These are phyloP conservation scores for Drosophila picticornis DNA, from an alignment of 2,888 invertebrate species.

Conservation along the genomic window DNA sequence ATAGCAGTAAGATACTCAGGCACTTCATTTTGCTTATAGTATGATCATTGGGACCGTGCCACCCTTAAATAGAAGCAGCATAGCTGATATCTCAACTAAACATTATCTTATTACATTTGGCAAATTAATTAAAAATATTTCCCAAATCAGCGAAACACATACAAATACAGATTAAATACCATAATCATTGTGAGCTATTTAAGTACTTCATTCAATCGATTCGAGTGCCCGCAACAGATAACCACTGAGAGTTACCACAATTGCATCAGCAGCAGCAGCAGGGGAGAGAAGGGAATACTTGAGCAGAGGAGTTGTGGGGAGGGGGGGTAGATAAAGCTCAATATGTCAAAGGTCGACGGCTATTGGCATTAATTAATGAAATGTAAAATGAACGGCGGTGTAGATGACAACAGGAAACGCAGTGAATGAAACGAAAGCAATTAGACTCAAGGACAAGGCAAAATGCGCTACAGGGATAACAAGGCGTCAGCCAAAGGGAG, in stretches of 20 bases:
- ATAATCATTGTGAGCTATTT: constrained; percentile 38
- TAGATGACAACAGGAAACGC: constrained; percentile 57
- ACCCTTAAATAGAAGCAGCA: constrained; percentile 61
- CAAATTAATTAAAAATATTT: constrained; percentile 61
- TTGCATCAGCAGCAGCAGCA: neutral
- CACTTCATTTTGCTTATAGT: constrained; percentile 70
- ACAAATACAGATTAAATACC: constrained; percentile 16
- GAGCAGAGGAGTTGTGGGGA: neutral
- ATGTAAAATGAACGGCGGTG: constrained; percentile 71
- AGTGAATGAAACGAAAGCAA: constrained; percentile 65
- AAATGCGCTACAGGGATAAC: constrained; percentile 22
- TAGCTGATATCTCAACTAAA: constrained; percentile 10
- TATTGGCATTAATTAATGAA: constrained; percentile 81
- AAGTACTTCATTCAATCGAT: constrained; percentile 25
- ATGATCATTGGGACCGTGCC: constrained; percentile 2
- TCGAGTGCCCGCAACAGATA: constrained; percentile 33
- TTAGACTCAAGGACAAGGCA: constrained; percentile 60
- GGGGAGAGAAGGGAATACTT: neutral
- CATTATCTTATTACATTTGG: constrained; percentile 34
- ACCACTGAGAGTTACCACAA: constrained; percentile 12
- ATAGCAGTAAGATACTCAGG: constrained; percentile 55
- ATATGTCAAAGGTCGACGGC: constrained; percentile 74
- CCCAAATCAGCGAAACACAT: constrained; percentile 15
- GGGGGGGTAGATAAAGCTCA: constrained; percentile 51
- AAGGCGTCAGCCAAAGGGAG: neutral